Evolutionary conservation across 2,888 invertebrate species (phyloP).

Genomic region (Mimas tiliae): DNA sequence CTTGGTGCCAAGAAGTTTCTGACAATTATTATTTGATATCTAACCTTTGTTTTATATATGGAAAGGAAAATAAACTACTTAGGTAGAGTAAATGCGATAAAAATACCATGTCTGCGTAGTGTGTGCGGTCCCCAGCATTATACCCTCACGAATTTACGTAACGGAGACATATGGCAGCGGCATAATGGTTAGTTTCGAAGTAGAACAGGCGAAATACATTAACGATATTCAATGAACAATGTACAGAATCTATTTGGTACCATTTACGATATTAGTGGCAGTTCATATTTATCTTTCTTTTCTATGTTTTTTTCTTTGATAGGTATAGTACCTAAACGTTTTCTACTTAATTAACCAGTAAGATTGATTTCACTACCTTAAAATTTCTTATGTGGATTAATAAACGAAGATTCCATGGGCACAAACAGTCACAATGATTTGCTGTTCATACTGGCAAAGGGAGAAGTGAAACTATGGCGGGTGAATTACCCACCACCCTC

Average conservation of each 20-base stretch:
- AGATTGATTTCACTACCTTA: background rate
- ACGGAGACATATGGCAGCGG: conserved; percentile 40
- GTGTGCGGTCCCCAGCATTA: background rate
- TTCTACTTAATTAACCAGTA: background rate
- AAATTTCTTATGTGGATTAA: conserved; percentile 49
- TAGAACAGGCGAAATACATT: conserved; percentile 24
- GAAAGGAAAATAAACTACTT: background rate
- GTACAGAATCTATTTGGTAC: background rate
- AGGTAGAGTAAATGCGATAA: background rate
- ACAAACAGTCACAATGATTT: conserved; percentile 62
- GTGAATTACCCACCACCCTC: conserved; percentile 47
- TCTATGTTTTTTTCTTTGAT: too few relatives aligned
- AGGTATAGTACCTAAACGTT: background rate
- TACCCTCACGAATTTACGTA: conserved; percentile 16
- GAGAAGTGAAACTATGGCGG: conserved; percentile 49
- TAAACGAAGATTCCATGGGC: conserved; percentile 51
- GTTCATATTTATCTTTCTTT: too few relatives aligned
- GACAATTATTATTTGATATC: background rate
- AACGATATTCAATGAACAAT: background rate
- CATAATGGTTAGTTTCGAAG: conserved; percentile 38
- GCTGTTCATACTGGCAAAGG: conserved; percentile 44
- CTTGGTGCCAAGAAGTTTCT: too few relatives aligned
- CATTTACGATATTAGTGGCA: too few relatives aligned
- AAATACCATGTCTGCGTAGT: background rate
- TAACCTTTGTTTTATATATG: background rate